Conservation (phyloP, 2,888 invertebrate genomes). For the Andrena chrysosceles region DNA sequence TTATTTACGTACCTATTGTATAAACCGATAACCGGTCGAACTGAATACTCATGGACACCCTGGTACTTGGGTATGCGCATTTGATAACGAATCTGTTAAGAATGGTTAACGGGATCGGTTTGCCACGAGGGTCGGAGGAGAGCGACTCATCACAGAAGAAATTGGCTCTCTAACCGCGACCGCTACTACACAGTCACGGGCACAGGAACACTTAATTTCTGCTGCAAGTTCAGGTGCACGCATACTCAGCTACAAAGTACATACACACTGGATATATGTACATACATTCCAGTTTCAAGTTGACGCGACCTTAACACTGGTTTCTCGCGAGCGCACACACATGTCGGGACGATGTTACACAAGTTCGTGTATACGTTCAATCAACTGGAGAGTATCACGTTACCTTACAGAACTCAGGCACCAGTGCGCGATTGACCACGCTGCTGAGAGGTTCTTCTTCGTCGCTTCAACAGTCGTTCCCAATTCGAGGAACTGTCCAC, state of each 20-base stretch:
- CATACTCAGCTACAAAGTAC: not conserved
- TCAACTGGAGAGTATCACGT: slow-evolving; percentile 81
- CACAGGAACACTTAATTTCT: not conserved
- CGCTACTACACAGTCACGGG: slow-evolving; percentile 35
- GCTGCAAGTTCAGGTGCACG: not conserved
- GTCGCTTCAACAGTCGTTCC: slow-evolving; percentile 35
- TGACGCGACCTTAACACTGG: slow-evolving; percentile 50
- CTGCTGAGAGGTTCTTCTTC: slow-evolving; percentile 70
- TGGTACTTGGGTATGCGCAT: slow-evolving; percentile 40
- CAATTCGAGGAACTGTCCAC: slow-evolving; percentile 5
- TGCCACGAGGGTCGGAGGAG: slow-evolving; percentile 27
- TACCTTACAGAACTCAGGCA: slow-evolving; percentile 78
- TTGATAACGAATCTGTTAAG: slow-evolving; percentile 65
- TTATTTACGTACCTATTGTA: slow-evolving; percentile 36
- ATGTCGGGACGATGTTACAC: slow-evolving; percentile 64
- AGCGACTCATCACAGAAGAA: slow-evolving; percentile 45
- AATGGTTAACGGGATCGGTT: slow-evolving; percentile 66
- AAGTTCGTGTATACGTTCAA: slow-evolving; percentile 77
- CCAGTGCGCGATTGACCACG: slow-evolving; percentile 82
- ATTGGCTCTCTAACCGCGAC: slow-evolving; percentile 18
- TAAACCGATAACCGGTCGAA: not conserved
- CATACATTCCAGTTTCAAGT: slow-evolving; percentile 26
- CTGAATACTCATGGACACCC: slow-evolving; percentile 53
- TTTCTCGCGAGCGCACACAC: slow-evolving; percentile 51
- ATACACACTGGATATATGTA: not conserved